Evolutionary conservation across 2,888 invertebrate genomes (phyloP), one percentile per base, ranked within the genome.

Genomic region (Bimastos eiseni): DNA sequence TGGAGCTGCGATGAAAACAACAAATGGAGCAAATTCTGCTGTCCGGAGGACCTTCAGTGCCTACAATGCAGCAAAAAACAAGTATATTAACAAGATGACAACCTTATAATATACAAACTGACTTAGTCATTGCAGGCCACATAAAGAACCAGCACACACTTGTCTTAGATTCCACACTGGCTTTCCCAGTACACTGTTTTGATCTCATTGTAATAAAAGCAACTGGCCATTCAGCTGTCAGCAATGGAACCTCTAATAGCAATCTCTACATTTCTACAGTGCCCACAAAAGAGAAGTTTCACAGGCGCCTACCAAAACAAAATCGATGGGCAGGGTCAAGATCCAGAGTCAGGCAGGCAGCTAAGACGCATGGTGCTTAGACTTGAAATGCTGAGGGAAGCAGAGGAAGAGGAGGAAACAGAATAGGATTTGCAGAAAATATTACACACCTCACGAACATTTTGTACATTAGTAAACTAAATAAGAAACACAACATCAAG

Each of bases 1-100:
- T 17, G 99, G 99, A 70, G 99, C 98, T 90, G 98, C 98, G 93
- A 99, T 98, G 96, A 99, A 99, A 93, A 99, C 98, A 94, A 99
- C 98, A 95, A 98, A 98, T 83, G 99, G 99, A 93, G 99, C 97
- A 95, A 98, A 99, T 96, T 99, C 99, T 33, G 98, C 98, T 83
- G 98, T 98, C 93, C 92, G 89, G 34, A 92, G 91, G 21, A 92
- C 90, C 70, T 92, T 92, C 41, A 92, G 88, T n/a, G 92, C 99
- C 97, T 92, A 99, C 96, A 93, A 98, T 97, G 37, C 34, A 86
- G 36, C 86, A 86, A 34, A 86, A 34, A 86, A 36, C n/a, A 34
- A 36, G 8, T 36, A 86, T 8, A 86, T 70, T 11, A 70, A 70
- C 30, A 70, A 70, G 8, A n/a, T 4, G 5, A 55, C 24, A 55